phyloP scores from a whole-genome alignment of 1,140 invertebrate species.

The Drosophila busckii region DNA sequence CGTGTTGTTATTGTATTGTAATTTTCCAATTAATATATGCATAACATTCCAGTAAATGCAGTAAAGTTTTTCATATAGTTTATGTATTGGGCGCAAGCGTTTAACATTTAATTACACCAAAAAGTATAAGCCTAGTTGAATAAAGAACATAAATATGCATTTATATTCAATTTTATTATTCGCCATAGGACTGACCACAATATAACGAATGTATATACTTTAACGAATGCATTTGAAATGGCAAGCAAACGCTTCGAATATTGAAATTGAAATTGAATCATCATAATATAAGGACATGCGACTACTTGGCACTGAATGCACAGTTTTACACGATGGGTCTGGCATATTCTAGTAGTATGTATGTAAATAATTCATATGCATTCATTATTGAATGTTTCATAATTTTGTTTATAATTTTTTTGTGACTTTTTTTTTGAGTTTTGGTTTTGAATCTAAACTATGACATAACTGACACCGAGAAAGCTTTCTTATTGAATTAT shows the following conservation, averaged over 20 bases:
- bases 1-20: conserved; percentile 10
- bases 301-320: too few relatives aligned
- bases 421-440: conserved; percentile 12
- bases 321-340: too few relatives aligned
- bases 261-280: too few relatives aligned
- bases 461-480: conserved; percentile 61
- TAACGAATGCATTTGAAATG: too few relatives aligned
- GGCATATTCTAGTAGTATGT: conserved; percentile 2
- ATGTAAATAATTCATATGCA: conserved; percentile 12
- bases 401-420: conserved; percentile 14
- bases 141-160: conserved; percentile 25
- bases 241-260: too few relatives aligned
- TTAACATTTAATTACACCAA: conserved; percentile 69
- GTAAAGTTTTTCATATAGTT: conserved; percentile 1
- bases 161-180: conserved; percentile 18
- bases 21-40: conserved; percentile 12
- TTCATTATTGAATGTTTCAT: background rate
- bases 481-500: conserved; percentile 34
- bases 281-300: too few relatives aligned
- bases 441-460: conserved; percentile 50
- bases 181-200: background rate
- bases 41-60: background rate
- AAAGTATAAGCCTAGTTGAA: conserved; percentile 49
- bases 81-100: conserved; percentile 47
- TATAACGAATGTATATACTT: background rate